Conservation (phyloP, 2,113 vertebrate species). For the Forbesichthys agassizii region DNA sequence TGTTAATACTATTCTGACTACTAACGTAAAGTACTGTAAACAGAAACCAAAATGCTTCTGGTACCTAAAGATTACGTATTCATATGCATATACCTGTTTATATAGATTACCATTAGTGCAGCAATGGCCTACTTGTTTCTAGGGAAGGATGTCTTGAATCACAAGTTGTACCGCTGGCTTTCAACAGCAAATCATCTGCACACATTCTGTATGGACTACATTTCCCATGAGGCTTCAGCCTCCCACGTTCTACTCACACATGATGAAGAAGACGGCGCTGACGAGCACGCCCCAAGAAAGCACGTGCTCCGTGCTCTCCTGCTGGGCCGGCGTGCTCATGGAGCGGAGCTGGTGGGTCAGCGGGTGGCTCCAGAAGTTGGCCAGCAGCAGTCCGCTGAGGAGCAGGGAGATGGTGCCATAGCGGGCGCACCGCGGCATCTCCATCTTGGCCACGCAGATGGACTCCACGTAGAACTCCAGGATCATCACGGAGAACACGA, state of each 20-base stretch:
- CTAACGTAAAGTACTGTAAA: too few species aligned
- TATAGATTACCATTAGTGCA: too few species aligned
- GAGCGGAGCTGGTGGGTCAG: constrained; percentile 90
- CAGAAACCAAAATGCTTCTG: too few species aligned
- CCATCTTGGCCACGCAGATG: constrained; percentile 90
- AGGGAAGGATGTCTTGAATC: too few species aligned
- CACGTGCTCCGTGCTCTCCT: constrained; percentile 90
- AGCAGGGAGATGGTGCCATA: constrained; percentile 86
- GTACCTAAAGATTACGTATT: too few species aligned
- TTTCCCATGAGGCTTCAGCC: too few species aligned
- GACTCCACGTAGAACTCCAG: constrained; percentile 98
- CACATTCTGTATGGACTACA: too few species aligned
- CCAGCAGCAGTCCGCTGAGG: constrained; percentile 86
- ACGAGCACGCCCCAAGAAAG: constrained; percentile 95
- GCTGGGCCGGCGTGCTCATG: constrained; percentile 81
- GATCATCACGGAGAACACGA: constrained; percentile 91
- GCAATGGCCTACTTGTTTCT: too few species aligned
- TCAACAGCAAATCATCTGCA: too few species aligned
- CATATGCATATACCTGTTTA: too few species aligned
- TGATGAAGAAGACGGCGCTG: constrained; percentile 93
- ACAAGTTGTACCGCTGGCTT: too few species aligned
- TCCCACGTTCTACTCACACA: constrained; percentile 79
- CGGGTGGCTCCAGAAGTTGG: constrained; percentile 96
- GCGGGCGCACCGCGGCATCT: constrained; percentile 83
- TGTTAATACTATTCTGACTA: too few species aligned